A percentile compares a stretch with the other conserved stretches of the same genome.
Conservation (phyloP, 2,113 vertebrate genomes). For the Todiramphus chloris region DNA sequence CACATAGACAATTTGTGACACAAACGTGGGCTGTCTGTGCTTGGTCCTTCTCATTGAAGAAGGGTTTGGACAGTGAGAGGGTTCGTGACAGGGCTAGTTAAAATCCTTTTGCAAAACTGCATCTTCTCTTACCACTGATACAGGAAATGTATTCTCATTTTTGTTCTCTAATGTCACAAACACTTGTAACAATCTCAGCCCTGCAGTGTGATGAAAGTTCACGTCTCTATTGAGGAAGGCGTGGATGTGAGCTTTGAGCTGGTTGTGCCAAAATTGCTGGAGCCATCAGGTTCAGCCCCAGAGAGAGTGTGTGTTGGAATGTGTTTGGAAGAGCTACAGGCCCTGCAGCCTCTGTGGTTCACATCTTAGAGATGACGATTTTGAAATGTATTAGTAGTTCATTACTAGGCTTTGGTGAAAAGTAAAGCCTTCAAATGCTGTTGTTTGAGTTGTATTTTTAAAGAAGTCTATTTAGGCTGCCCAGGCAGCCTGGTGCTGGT, state of each 20-base stretch:
- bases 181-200: background rate
- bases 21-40: background rate
- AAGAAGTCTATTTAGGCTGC: background rate
- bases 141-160: background rate
- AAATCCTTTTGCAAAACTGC: background rate
- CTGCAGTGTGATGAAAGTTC: background rate
- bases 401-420: background rate
- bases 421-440: background rate
- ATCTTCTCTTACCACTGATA: background rate
- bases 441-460: background rate
- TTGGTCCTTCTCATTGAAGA: background rate
- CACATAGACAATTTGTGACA: background rate
- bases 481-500: rapidly evolving
- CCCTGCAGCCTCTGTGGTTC: background rate
- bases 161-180: background rate
- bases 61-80: background rate
- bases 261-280: background rate
- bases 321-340: background rate
- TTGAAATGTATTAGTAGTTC: background rate
- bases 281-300: background rate
- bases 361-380: background rate
- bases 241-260: background rate
- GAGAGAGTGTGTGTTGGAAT: background rate
- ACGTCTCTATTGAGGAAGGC: no score
- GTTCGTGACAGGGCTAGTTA: rapidly evolving